A percentile compares a stretch with the other conserved stretches of the same genome.
These are phyloP conservation scores for Dreissena rostriformis DNA, from an alignment of 1,140 invertebrate species.

Conservation along the genomic window DNA sequence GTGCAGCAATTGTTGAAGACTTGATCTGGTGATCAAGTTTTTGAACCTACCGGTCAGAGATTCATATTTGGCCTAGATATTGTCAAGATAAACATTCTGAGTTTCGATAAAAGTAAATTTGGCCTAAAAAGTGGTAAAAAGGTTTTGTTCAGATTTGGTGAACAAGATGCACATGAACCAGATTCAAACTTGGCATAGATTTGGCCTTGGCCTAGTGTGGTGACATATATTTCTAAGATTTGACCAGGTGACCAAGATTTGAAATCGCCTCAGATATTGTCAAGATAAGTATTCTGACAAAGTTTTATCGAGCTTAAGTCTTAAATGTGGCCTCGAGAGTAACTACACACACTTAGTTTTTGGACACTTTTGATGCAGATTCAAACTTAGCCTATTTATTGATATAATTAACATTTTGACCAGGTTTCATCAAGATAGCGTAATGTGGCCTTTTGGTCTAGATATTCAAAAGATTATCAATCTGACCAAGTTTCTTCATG, in stretches of 20 bases:
- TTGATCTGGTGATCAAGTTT: not conserved
- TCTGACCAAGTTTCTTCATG: too few relatives aligned
- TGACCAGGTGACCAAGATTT: not conserved
- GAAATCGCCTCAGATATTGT: not conserved
- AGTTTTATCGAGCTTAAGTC: not conserved
- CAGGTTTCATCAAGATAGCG: too few relatives aligned
- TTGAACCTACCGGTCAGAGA: not conserved
- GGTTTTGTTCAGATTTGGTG: not conserved
- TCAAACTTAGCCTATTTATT: not conserved
- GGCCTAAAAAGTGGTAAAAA: not conserved
- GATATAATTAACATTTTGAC: not conserved
- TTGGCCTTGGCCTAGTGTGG: too few relatives aligned
- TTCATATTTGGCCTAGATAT: not conserved
- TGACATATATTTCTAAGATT: not conserved
- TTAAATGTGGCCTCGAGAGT: not conserved
- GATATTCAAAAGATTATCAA: too few relatives aligned
- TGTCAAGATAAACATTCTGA: not conserved
- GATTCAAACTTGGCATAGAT: not conserved
- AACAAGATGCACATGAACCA: slow-evolving; percentile 2
- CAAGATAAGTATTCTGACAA: slow-evolving; percentile 3
- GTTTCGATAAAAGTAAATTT: slow-evolving; percentile 3
- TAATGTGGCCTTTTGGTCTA: too few relatives aligned
- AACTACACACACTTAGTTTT: not conserved
- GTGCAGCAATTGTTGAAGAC: too few relatives aligned
- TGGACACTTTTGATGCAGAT: not conserved